phyloP scores from a whole-genome alignment of 2,113 vertebrate genomes.

The Hipposideros armiger region DNA sequence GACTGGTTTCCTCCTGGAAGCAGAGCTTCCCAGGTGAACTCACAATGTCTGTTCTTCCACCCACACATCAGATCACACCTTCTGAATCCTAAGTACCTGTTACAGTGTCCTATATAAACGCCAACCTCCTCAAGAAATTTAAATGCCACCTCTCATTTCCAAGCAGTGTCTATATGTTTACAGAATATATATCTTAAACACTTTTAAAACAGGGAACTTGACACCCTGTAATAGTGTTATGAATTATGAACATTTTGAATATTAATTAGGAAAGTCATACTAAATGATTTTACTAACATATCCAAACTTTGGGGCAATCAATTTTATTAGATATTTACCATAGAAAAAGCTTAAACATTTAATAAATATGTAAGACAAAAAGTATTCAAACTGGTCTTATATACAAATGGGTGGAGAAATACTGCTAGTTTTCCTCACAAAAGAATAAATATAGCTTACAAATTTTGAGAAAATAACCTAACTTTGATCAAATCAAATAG shows the following conservation, averaged over 20 bases:
- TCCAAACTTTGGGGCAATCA: neutral
- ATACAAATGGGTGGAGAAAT: neutral
- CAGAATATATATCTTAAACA: slow-evolving; percentile 48
- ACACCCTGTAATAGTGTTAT: neutral
- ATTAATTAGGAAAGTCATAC: slow-evolving; percentile 24
- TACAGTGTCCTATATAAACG: neutral
- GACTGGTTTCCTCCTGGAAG: neutral
- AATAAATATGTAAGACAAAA: neutral
- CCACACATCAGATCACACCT: neutral
- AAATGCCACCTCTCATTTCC: slow-evolving; percentile 48
- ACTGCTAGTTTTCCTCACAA: neutral
- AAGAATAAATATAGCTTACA: slow-evolving; percentile 40
- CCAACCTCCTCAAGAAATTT: neutral
- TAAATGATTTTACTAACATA: slow-evolving; percentile 31
- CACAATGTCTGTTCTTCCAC: neutral
- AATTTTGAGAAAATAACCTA: slow-evolving; percentile 40
- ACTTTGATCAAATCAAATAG: slow-evolving; percentile 16
- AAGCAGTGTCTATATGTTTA: slow-evolving; percentile 7
- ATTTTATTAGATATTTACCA: slow-evolving; percentile 26
- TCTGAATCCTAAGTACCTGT: slow-evolving; percentile 5
- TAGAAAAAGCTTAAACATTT: slow-evolving; percentile 45
- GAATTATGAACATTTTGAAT: neutral
- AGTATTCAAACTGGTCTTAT: neutral
- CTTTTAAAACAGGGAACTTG: neutral
- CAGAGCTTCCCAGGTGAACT: neutral